Base-by-base conservation (phyloP, 2,797 vertebrate genomes). In the Cyprinodon diabolis region DNA sequence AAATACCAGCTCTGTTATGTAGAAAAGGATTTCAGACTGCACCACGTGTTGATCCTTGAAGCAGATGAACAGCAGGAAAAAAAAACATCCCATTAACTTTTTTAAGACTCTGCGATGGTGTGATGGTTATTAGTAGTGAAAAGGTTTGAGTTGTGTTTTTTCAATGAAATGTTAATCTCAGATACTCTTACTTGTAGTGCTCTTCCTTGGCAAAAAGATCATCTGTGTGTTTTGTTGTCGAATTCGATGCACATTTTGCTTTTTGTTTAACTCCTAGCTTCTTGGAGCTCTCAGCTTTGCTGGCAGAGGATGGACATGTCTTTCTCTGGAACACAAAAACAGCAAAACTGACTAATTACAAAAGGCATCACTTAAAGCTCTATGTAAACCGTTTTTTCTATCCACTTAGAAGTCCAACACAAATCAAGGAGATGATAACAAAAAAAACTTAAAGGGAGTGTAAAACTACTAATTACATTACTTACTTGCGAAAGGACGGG, bases 171-270 rank as follows among this genome's bases (percentile, higher is more conserved):
- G 2, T 30, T 30, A 30, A 30, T 30, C 30, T 30, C 30, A 30
- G 30, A 30, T 30, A 7, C 6, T 67, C 90, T 88, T 94, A 97
- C 97, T 94, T 97, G 93, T 96, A 97, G 85, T 95, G 89, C 79
- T 94, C 90, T 85, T 97, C 96, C 80, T 93, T 93, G n/a, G 94
- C 94, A 60, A 96, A 82, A 67, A 96, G 78, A 43, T 92, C 93
- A 43, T 84, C 83, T 3, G 87, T 73, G 6, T 55, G 45, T 21
- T 82, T 92, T 60, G 75, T 88, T 35, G 57, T 58, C 63, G 83
- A 81, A 76, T 55, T 84, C 69, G 85, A 87, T 21, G 81, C 87
- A 72, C 92, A 84, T 60, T 86, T 89, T 17, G 65, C 80, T 49
- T 56, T 66, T 3, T 47, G 40, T 69, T 76, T 87, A 4, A 4